Base-by-base conservation (phyloP, 1,140 invertebrate species). In the Cydia pomonella region DNA sequence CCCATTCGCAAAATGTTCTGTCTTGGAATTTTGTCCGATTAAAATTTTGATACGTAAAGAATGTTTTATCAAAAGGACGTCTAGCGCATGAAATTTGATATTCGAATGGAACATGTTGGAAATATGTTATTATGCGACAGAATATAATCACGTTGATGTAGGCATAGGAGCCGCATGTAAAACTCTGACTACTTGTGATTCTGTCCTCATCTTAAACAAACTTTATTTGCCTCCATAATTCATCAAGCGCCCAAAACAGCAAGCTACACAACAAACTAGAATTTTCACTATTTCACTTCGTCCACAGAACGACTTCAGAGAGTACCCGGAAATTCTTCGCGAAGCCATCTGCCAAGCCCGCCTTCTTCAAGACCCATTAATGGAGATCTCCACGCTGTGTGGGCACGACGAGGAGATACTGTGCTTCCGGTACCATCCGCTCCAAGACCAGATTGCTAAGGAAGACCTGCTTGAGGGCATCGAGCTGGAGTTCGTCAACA, bases 351-450 rank as follows among this genome's bases (percentile, higher is more conserved):
- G 98, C 1, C 89, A 99, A 64, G 98, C 97, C 0, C 94, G 99
- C 72, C 95, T 97, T 69, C 94, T 99, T 78, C 98, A 99, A 90
- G 99, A 99, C 94, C 99, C 99, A 0, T 90, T 99, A 0, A 95
- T 99, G 23, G 99, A 99, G 88, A 99, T 98, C 91, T 97, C 98
- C 1, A 98, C 99, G 88, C 93, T 99, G 0, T 99, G 98, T 90
- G 98, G 98, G 18, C 94, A 96, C 0, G 98, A 99, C 85, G 98
- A 99, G 75, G 99, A 99, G 93, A 97, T 99, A 79, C 89, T 99
- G 0, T 99, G 98, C 87, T 94, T 99, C 1, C 95, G 97, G 77
- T 99, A 97, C 87, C 98, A 99, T 93, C 94, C 97, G 2, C 87
- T 98, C 53, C 98, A 98, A 94, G 97, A 98, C 84, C 95, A 97